Percentiles rank a stretch among this genome's conserved stretches.
Evolutionary conservation across 2,113 vertebrate genomes (phyloP).

Genomic region (Notothenia coriiceps): DNA sequence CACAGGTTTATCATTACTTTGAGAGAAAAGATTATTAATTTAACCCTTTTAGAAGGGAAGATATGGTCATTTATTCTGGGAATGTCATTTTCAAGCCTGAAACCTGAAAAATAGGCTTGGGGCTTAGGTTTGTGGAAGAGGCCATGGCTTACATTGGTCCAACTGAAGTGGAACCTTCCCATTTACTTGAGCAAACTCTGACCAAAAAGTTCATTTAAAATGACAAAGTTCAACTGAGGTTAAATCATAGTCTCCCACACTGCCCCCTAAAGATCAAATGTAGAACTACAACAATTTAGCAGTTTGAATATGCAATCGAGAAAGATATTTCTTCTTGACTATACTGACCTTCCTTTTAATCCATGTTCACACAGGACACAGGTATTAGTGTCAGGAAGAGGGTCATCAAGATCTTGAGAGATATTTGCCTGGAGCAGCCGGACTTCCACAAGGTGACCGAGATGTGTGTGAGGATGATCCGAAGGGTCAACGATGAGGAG

Average conservation of each 20-base stretch:
- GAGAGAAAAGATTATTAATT: too few relatives aligned
- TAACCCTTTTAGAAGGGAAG: too few relatives aligned
- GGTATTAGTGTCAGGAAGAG: slow-evolving; percentile 99
- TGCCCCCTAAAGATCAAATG: slow-evolving; percentile 44
- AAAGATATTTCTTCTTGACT: background rate
- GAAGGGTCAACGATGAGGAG: slow-evolving; percentile 98
- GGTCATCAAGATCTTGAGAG: slow-evolving; percentile 97
- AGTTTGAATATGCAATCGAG: background rate
- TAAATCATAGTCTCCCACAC: slow-evolving; percentile 13
- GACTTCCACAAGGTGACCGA: slow-evolving; percentile 98
- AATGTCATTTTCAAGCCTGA: too few relatives aligned
- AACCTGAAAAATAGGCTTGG: too few relatives aligned
- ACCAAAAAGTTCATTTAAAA: slow-evolving; percentile 34
- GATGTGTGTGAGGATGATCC: slow-evolving; percentile 99
- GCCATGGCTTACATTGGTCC: background rate
- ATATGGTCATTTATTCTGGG: too few relatives aligned
- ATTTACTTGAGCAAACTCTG: background rate
- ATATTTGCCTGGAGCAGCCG: slow-evolving; percentile 98
- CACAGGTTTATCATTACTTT: too few relatives aligned
- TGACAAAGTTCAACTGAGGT: slow-evolving; percentile 46
- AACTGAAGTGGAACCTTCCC: background rate
- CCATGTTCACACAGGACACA: slow-evolving; percentile 88
- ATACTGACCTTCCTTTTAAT: background rate
- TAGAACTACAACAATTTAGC: slow-evolving; percentile 24
- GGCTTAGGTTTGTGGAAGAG: background rate